Evolutionary conservation across 2,113 vertebrate species (phyloP), one percentile per base, ranked within the genome.

Genomic region (Ancistrus triradiatus): DNA sequence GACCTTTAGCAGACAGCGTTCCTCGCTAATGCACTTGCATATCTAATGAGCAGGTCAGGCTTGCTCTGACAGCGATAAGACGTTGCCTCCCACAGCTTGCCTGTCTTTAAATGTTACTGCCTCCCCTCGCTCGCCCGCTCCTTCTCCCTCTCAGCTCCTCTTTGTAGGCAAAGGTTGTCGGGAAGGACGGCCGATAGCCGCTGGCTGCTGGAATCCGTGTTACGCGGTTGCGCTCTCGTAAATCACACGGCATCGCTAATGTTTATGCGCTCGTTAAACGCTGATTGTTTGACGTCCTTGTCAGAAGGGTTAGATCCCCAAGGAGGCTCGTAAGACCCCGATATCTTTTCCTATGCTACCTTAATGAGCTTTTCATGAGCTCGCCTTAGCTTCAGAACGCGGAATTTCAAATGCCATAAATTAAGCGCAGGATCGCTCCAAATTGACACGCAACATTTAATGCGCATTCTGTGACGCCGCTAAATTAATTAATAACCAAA

Each of bases 1-100:
- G 86, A 89, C 87, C 87, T 89, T 89, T 88, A 83, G 78, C 78
- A 74, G 86, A 87, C 83, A 85, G 85, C 78, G 60, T 84, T n/a
- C 78, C 77, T 62, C 50, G 72, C 82, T 87, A 88, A 86, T 88
- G 86, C 75, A 80, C 82, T 81, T 68, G 86, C 85, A 87, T 89
- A 84, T 86, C 78, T 88, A 87, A 89, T 87, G 83, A 85, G 83
- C 74, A 66, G 78, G 72, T 71, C 66, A 76, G 75, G 80, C 80
- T 83, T 74, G 56, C 53, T 74, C 80, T 85, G 84, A 85, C 84
- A 87, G 82, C 72, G 75, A 87, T 87, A 87, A 87, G 73, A 79
- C 70, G 19, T 71, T 63, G 59, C 67, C 72, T 65, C 66, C 67
- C 68, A 70, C 60, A 24, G 50, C 60, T 56, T 47, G 47, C 35